These are phyloP conservation scores for Trinorchestia longiramus DNA, from an alignment of 1,140 invertebrate genomes.

Conservation along the genomic window DNA sequence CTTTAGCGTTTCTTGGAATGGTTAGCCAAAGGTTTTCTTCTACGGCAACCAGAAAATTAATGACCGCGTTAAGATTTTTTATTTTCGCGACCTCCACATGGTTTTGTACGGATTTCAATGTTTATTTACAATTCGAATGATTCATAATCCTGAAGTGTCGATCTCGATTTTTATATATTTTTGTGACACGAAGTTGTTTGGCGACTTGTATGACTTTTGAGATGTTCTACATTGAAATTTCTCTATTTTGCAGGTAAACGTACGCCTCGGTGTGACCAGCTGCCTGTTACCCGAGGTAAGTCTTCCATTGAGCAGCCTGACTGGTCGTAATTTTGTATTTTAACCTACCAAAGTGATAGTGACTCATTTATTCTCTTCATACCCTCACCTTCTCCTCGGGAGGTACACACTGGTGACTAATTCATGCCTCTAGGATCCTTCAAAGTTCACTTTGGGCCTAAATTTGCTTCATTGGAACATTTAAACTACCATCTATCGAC, in stretches of 20 bases:
- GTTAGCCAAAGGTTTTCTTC: background rate
- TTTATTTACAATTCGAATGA: background rate
- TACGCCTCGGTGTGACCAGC: background rate
- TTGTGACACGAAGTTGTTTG: background rate
- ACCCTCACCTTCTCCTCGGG: too few relatives aligned
- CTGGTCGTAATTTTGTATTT: background rate
- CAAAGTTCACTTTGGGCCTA: too few relatives aligned
- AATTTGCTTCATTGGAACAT: too few relatives aligned
- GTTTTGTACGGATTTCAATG: background rate
- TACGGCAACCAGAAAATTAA: background rate
- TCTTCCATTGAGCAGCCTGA: background rate
- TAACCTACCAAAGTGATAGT: background rate
- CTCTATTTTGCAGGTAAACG: background rate
- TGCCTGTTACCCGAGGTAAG: background rate
- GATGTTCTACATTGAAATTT: background rate
- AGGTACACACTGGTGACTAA: too few relatives aligned
- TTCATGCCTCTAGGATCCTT: too few relatives aligned
- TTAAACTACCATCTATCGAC: too few relatives aligned
- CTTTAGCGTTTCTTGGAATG: background rate
- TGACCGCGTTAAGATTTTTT: background rate
- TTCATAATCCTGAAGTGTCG: background rate
- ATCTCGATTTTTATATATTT: too few relatives aligned
- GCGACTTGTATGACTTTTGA: background rate
- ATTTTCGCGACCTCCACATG: background rate
- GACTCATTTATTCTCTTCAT: background rate